phyloP scores from a whole-genome alignment of 2,888 invertebrate species.

The Coelogynopora nodosa region DNA sequence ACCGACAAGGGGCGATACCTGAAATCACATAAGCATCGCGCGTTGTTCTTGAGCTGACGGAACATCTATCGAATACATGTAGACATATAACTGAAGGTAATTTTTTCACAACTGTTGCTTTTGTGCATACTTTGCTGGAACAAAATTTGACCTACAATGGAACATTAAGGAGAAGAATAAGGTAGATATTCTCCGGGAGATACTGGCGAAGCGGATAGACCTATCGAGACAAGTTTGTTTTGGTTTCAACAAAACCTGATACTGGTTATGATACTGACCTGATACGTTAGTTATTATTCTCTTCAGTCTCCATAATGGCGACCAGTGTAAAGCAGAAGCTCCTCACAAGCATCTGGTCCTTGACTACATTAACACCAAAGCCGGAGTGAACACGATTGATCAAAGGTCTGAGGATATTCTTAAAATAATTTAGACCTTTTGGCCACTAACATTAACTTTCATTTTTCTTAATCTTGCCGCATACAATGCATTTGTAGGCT shows the following conservation, averaged over 20 bases:
- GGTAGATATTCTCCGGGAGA: too few species aligned
- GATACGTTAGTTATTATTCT: too few species aligned
- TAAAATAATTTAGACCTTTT: too few species aligned
- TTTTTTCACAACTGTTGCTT: neutral
- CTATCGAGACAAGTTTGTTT: neutral
- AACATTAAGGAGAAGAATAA: neutral
- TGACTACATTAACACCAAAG: neutral
- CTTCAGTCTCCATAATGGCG: too few species aligned
- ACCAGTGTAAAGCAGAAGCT: neutral
- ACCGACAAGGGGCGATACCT: neutral
- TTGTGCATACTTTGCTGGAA: neutral
- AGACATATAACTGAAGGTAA: neutral
- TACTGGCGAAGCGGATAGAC: too few species aligned
- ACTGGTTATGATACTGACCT: too few species aligned
- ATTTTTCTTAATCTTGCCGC: neutral
- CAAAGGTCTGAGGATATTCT: neutral
- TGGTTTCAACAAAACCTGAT: neutral
- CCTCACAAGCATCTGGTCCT: neutral
- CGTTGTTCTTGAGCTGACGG: neutral
- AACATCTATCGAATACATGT: neutral
- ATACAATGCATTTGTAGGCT: neutral
- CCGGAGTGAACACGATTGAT: too few species aligned
- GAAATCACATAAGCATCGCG: neutral
- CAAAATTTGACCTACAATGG: neutral
- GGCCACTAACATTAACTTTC: neutral